Conservation (phyloP, 2,113 vertebrate genomes). For the Poecilia latipinna region DNA sequence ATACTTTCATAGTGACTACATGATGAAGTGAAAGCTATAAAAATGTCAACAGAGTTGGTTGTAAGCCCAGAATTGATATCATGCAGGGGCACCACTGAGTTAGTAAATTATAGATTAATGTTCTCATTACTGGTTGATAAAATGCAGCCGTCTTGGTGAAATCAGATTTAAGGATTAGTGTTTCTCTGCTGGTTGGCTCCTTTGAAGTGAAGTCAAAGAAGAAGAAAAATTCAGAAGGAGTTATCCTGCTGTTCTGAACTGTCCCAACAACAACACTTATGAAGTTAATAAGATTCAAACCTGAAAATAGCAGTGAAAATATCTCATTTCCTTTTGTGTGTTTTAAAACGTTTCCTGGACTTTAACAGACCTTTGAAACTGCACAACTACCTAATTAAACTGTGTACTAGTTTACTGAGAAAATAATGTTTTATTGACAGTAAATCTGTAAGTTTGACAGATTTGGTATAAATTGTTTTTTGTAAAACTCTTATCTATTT, state of each 20-base stretch:
- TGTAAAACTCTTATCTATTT: too few species aligned
- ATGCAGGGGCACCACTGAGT: conserved; percentile 4
- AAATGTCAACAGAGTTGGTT: background rate
- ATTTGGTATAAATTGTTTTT: too few species aligned
- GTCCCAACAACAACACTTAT: conserved; percentile 11
- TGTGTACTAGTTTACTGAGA: too few species aligned
- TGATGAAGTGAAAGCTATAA: conserved; percentile 12
- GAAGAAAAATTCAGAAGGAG: conserved; percentile 12
- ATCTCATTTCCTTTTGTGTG: background rate
- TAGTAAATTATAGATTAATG: conserved; percentile 23
- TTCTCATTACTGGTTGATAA: conserved; percentile 51
- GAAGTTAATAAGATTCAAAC: conserved; percentile 1
- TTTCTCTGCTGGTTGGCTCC: conserved; percentile 31
- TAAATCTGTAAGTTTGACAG: too few species aligned
- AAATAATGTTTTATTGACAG: too few species aligned
- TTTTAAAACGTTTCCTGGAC: background rate
- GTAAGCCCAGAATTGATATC: conserved; percentile 6
- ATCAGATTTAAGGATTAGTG: conserved; percentile 51
- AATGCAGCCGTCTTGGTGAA: conserved; percentile 43
- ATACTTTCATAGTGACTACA: background rate
- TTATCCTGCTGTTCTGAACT: conserved; percentile 36
- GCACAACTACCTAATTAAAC: too few species aligned
- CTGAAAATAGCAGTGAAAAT: conserved; percentile 12
- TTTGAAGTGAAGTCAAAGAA: conserved; percentile 15
- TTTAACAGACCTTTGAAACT: too few species aligned